Percentiles rank a stretch among this genome's conserved stretches.
These are phyloP conservation scores for Campylomormyrus numenius DNA, from an alignment of 2,113 vertebrate species.

Conservation along the genomic window DNA sequence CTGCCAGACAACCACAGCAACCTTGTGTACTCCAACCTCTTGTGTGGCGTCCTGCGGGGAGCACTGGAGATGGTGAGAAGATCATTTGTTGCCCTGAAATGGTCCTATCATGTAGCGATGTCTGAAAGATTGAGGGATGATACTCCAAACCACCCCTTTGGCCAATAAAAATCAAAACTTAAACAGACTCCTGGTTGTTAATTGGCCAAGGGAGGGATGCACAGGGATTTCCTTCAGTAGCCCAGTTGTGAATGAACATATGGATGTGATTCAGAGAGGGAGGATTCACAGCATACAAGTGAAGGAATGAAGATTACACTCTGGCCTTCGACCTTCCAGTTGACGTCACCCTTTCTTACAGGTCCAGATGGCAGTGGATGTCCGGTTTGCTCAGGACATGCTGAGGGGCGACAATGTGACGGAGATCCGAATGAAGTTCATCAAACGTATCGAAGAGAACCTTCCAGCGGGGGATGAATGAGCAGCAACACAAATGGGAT, in stretches of 20 bases:
- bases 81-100: background rate
- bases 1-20: constrained; percentile 91
- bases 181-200: background rate
- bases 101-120: background rate
- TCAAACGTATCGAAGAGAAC: constrained; percentile 95
- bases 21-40: constrained; percentile 89
- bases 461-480: constrained; percentile 92
- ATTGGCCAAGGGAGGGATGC: background rate
- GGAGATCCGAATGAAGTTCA: constrained; percentile 96
- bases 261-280: background rate
- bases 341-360: constrained; percentile 35
- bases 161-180: background rate
- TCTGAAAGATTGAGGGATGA: background rate
- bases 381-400: constrained; percentile 88
- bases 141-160: background rate
- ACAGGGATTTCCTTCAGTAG: background rate
- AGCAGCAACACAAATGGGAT: constrained; percentile 32
- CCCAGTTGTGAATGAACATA: background rate
- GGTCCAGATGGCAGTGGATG: constrained; percentile 99
- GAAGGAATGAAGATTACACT: background rate
- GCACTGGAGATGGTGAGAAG: constrained; percentile 90
- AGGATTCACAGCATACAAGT: background rate
- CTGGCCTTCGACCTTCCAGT: background rate
- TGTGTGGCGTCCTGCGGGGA: constrained; percentile 89
- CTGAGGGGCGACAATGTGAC: constrained; percentile 91